Conservation (phyloP, 2,888 invertebrate genomes). For the Mylabris sibirica region DNA sequence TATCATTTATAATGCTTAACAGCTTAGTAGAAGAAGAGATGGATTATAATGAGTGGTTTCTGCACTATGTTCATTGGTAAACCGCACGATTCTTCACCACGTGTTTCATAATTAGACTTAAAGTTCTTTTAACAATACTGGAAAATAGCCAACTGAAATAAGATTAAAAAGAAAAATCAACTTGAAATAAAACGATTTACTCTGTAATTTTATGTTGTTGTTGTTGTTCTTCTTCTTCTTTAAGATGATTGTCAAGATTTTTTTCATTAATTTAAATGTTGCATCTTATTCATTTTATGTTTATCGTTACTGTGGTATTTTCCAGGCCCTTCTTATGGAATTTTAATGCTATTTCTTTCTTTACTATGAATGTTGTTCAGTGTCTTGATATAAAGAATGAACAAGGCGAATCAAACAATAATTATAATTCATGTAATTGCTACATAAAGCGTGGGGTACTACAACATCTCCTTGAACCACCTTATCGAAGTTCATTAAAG, state of each 20-base stretch:
- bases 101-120: conserved; percentile 6
- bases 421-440: conserved; percentile 41
- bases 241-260: neutral
- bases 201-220: neutral
- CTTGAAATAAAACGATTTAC: neutral
- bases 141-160: neutral
- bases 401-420: conserved; percentile 29
- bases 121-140: conserved; percentile 9
- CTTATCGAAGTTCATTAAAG: conserved; percentile 37
- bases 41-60: conserved; percentile 6
- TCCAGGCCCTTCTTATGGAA: neutral
- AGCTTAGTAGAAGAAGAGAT: neutral
- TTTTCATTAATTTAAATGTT: neutral
- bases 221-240: too few species aligned
- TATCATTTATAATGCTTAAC: conserved; percentile 5
- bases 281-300: neutral
- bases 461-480: conserved; percentile 35
- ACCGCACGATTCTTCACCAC: conserved; percentile 6
- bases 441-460: conserved; percentile 34
- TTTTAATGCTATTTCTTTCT: neutral
- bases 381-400: conserved; percentile 14
- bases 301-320: neutral
- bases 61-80: neutral
- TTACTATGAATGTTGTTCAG: neutral
- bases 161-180: neutral